Percentiles rank a stretch among this genome's conserved stretches.
Conservation (phyloP, 1,140 invertebrate species). For the Maniola jurtina region DNA sequence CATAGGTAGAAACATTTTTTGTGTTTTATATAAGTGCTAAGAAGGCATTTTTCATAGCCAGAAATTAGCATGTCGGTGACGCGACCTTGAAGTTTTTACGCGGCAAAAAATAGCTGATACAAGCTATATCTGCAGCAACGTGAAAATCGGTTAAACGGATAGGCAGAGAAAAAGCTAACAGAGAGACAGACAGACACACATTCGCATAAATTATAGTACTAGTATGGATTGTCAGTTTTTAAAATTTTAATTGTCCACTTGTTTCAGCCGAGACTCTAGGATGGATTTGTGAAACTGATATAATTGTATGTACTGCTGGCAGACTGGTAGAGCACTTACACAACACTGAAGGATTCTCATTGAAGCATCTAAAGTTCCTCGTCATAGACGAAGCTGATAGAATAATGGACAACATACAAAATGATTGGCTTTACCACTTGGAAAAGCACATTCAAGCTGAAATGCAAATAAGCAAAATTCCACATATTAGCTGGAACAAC, state of each 20-base stretch:
- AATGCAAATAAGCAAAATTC: constrained; percentile 61
- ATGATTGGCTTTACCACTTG: constrained; percentile 91
- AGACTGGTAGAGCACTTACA: constrained; percentile 95
- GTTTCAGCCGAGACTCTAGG: constrained; percentile 65
- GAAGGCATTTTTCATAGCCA: no score
- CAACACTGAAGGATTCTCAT: constrained; percentile 91
- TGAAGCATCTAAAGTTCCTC: constrained; percentile 89
- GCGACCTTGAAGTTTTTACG: no score
- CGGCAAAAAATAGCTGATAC: no score
- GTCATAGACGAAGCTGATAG: constrained; percentile 98
- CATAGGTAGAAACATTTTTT: no score
- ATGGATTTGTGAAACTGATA: constrained; percentile 86
- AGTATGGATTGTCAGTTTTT: no score
- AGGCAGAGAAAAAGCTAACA: no score
- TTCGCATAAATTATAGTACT: background rate
- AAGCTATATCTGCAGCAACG: no score
- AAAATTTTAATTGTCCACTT: constrained; percentile 36
- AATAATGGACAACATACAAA: constrained; percentile 93
- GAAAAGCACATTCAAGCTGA: constrained; percentile 80
- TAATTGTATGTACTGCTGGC: constrained; percentile 96
- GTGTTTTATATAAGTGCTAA: no score
- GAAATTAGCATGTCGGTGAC: no score
- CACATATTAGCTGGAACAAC: constrained; percentile 70
- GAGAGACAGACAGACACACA: no score
- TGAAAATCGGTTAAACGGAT: no score